Base-by-base conservation (phyloP, 2,888 invertebrate species). In the Ophraella communa region DNA sequence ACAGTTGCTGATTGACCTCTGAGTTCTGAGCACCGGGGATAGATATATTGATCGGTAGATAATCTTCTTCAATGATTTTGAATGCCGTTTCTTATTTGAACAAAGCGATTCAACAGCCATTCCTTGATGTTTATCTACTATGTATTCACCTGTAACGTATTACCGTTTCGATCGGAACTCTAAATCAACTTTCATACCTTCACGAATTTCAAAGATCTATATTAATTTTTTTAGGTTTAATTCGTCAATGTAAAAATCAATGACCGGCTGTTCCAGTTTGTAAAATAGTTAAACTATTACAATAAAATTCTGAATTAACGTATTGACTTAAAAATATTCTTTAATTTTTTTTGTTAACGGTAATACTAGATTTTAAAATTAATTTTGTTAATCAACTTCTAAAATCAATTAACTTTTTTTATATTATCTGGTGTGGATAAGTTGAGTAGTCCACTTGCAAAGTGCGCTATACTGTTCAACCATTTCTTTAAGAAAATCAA, bases 1-100 rank as follows among this genome's bases (percentile, higher is more conserved):
- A 68, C 68, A 68, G 62, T 62, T 65, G 65, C 65, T 64, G 68
- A 68, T 68, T 68, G 68, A 68, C 68, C 65, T 65, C 55, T 68
- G 57, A 58, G 49, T 51, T 23, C 49, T 24, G 49, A 51, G 49
- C 49, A 51, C 49, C 17, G 49, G 39, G 62, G 47, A 47, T 44
- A 42, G 56, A 24, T 65, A 47, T 30, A 24, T 62, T 58, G 47
- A 33, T 61, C 39, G 44, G 53, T 51, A 27, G 57, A 57, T 57
- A 57, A 57, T 57, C 47, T 47, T 30, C 44, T 44, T 57, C 57
- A 44, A 44, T 57, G 57, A 47, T 57, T 57, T 57, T 33, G 57
- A 57, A 57, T 56, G 56, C 44, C 56, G 56, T 44, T 56, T 56
- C 56, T 56, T 56, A 56, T 56, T 57, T 57, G 57, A 47, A 57